Base-by-base conservation (phyloP, 1,140 invertebrate species). In the Heliconius nattereri region DNA sequence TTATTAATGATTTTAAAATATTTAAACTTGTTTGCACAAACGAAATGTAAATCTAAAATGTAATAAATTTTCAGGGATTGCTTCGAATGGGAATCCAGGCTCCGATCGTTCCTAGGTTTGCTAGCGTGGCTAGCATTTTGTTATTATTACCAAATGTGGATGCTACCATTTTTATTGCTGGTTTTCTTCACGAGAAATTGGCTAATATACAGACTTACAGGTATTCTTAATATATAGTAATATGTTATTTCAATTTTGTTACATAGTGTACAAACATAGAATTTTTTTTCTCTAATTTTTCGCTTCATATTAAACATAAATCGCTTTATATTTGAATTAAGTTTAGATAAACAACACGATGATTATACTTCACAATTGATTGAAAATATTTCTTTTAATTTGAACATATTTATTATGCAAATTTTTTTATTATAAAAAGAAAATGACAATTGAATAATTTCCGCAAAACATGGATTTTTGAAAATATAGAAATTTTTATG, bases 81-180 rank as follows among this genome's bases (percentile, higher is more conserved):
- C 95, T 98, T 99, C 90, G 98, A 99, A 93, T 99, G 99, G 99
- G 98, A 99, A 86, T 99, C 97, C 6, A 97, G 97, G 80, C 88
- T 98, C n/a, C 95, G 98, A 85, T 99, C 98, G 84, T 96, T 98
- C 77, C 94, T 98, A 54, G 98, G 98, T 9, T 96, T 99, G 73
- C 93, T 98, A 19, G 95, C 98, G 3, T 99, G 98, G 95, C 95
- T 98, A 23, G 90, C 97, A 0, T 95, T 96, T 26, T 97, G 97
- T 82, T 98, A 98, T 87, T 97, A 97, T 89, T 98, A 98, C 89
- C 96, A 98, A 92, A 97, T 98, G 75, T 99, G 97, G 95, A 98
- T 98, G 96, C 92, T 98, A 78, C 98, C 98, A 2, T 95, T 97
- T 9, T 94, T 95, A 7, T 89, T 98, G 8, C 92, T 99, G 11